These are phyloP conservation scores for Callinectes sapidus DNA, from an alignment of 2,888 invertebrate species.

Conservation along the genomic window DNA sequence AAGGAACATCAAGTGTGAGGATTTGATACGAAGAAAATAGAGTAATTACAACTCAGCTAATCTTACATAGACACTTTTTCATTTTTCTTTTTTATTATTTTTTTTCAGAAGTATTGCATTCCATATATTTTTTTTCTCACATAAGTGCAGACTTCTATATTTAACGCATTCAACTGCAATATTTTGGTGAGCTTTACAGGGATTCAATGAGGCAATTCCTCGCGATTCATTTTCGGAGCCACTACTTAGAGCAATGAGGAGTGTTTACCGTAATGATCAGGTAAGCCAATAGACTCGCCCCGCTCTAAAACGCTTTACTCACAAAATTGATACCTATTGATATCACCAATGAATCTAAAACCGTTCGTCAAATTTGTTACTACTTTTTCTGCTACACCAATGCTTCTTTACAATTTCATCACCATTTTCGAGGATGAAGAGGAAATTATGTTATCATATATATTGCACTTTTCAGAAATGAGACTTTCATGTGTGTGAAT, in stretches of 20 bases:
- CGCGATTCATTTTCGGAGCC: background rate
- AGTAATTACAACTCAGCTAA: background rate
- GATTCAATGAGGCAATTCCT: slow-evolving; percentile 14
- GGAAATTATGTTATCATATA: background rate
- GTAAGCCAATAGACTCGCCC: background rate
- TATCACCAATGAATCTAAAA: background rate
- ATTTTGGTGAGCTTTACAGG: background rate
- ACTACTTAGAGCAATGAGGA: background rate
- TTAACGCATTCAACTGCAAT: background rate
- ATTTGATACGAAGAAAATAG: background rate
- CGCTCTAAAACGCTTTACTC: background rate
- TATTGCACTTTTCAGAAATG: background rate
- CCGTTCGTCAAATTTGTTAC: slow-evolving; percentile 28
- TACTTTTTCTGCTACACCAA: background rate
- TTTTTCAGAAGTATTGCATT: background rate
- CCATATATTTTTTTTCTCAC: background rate
- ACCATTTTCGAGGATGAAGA: background rate
- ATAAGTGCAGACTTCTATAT: background rate
- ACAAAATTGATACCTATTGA: background rate
- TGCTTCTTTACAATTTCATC: background rate
- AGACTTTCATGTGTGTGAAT: background rate
- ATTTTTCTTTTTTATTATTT: background rate
- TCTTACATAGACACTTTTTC: background rate
- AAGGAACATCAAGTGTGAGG: background rate
- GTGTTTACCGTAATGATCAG: background rate